Base-by-base conservation (phyloP, 92 coral and sea anemone genomes). In the Paragorgia papillata region DNA sequence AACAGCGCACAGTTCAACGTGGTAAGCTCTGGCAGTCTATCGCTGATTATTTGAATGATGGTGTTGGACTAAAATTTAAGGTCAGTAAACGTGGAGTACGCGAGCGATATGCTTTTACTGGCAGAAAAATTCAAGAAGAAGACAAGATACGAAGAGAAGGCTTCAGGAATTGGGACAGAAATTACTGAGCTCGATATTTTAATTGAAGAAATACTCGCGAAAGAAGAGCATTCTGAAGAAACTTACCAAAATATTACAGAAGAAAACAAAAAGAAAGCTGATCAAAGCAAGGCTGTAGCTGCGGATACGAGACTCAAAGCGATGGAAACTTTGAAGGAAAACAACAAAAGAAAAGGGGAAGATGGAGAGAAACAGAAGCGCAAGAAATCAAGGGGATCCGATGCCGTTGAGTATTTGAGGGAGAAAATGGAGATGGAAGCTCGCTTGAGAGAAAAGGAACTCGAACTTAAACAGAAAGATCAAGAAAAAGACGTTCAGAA, bases 271-370 rank as follows among this genome's bases (percentile, higher is more conserved):
- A n/a, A n/a, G n/a, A 33, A 1, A 12, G 44, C 46, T 2, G 37
- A 62, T 31, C 44, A 33, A 31, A 73, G 60, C 61, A 82, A 74
- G 62, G 81, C 73, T 44, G 80, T 73, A 27, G 85, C 85, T 4
- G 35, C 73, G 24, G 81, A 82, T 62, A 73, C 73, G 51, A 59
- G 85, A 68, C 85, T 61, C 21, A 73, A 59, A 69, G 85, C 85
- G 22, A 82, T 73, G 81, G 83, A 82, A 61, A 61, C 73, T 21
- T 59, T 82, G 56, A 71, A 62, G 28, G 85, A 82, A 62, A 82
- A 62, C 41, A 74, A 82, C 28, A 82, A 73, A 65, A 73, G 81
- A 49, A 71, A 46, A 58, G 65, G 81, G 39, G 80, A 82, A 60
- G 85, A 73, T 35, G 29, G 51, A n/a, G 34, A 82, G 21, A 61